Evolutionary conservation across 2,113 vertebrate species (phyloP), one percentile per base, ranked within the genome.

Genomic region (Burhinus oedicnemus): DNA sequence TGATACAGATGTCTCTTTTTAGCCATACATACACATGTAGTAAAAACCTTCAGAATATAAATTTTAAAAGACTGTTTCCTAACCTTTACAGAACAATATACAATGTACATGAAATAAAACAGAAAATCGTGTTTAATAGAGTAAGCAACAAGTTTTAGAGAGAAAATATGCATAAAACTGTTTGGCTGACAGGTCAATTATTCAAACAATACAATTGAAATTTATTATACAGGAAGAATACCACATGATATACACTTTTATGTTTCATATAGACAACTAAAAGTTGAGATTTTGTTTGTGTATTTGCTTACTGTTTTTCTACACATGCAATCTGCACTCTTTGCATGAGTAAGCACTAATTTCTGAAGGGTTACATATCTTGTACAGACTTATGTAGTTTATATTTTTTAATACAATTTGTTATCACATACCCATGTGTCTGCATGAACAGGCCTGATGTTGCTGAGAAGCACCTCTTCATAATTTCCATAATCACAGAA

Each of bases 401-500:
- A 71, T 91, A 95, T 69, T 92, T 98, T 93, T 97, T 97, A 96
- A 98, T 95, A 97, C 96, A 97, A 97, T 95, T 96, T 97, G 77
- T 97, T 96, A 90, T 97, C 97, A 98, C 99, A 97, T 98, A 99
- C 99, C 99, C 99, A 98, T 17, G 98, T 96, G 76, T 99, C 99
- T 97, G 98, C 97, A 90, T 99, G 96, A 97, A 99, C 87, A 85
- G 99, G 99, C 91, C 98, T 99, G 97, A 99, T 99, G 98, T 99
- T 99, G 96, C 99, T 98, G 94, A 99, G 98, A 90, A 99, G 98
- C 78, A 99, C 99, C 96, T 99, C 99, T 98, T 99, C 99, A 44
- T 99, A 99, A 98, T 99, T 99, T 89, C 99, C 99, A 83, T 99
- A 99, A 94, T 99, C 99, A 83, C 98, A 98, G 97, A 99, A 99